Evolutionary conservation across 2,113 vertebrate genomes (phyloP).

Genomic region (Zosterops pallidus): DNA sequence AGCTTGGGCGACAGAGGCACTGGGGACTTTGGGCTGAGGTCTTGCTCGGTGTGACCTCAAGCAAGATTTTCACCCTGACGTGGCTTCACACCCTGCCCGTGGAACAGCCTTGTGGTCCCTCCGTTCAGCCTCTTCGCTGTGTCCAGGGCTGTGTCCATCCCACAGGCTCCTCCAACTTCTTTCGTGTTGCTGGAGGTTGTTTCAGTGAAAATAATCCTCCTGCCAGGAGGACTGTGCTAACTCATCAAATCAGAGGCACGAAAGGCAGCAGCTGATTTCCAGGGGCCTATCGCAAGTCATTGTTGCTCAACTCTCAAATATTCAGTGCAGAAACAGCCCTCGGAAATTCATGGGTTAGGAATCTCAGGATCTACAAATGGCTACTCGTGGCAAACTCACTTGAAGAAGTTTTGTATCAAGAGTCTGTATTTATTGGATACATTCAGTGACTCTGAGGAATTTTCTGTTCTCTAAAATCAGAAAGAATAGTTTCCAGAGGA

Average conservation of each 20-base stretch:
- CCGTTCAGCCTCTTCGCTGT: accelerated
- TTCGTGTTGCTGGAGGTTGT: conserved; percentile 38
- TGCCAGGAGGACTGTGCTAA: conserved; percentile 20
- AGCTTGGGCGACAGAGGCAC: neutral
- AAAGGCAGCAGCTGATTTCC: conserved; percentile 43
- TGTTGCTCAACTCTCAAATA: conserved; percentile 30
- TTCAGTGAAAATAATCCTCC: conserved; percentile 22
- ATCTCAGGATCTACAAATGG: conserved; percentile 21
- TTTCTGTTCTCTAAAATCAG: neutral
- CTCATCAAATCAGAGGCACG: conserved; percentile 45
- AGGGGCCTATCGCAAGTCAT: neutral
- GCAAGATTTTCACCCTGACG: neutral
- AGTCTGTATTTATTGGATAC: neutral
- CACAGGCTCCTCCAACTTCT: neutral
- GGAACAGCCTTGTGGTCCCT: neutral
- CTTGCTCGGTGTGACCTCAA: neutral
- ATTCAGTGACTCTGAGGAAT: neutral
- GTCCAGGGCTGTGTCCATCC: neutral
- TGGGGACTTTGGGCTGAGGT: neutral
- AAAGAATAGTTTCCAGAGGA: neutral
- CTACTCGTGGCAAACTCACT: neutral
- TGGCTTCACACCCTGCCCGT: neutral
- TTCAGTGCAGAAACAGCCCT: conserved; percentile 9
- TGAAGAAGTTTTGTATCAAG: neutral
- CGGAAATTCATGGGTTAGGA: conserved; percentile 13